These are phyloP conservation scores for Philopotamus ludificatus DNA, from an alignment of 1,140 invertebrate species.

Conservation along the genomic window DNA sequence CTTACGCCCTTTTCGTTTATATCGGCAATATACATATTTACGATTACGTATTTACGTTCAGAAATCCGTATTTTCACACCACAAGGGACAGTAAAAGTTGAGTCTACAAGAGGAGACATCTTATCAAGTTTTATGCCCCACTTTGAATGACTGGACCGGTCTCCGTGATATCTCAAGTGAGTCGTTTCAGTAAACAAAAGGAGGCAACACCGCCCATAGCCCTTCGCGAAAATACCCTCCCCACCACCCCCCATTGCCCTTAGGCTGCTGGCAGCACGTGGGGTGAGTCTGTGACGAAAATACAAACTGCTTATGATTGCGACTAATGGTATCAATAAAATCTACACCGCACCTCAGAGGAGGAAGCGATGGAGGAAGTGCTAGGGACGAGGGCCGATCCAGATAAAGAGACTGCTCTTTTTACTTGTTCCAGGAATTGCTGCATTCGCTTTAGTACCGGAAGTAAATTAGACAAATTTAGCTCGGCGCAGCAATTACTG, in stretches of 20 bases:
- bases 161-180: slow-evolving; percentile 19
- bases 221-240: not conserved
- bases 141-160: slow-evolving; percentile 7
- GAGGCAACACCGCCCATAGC: slow-evolving; percentile 5
- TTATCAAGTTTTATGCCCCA: slow-evolving; percentile 17
- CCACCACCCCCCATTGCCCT: not conserved
- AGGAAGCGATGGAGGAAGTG: too few species aligned
- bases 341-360: not conserved
- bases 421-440: slow-evolving; percentile 12
- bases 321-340: slow-evolving; percentile 40
- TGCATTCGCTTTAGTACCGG: slow-evolving; percentile 12
- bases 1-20: too few species aligned
- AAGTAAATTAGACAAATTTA: slow-evolving; percentile 32
- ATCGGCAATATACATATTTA: too few species aligned
- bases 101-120: slow-evolving; percentile 15
- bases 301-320: slow-evolving; percentile 41
- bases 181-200: slow-evolving; percentile 19
- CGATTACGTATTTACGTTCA: too few species aligned
- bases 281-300: slow-evolving; percentile 36
- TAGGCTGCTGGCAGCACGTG: not conserved
- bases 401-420: slow-evolving; percentile 27
- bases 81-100: slow-evolving; percentile 11
- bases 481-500: slow-evolving; percentile 20
- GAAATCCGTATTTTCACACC: too few species aligned
- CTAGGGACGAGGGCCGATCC: too few species aligned